These are phyloP conservation scores for Hemibagrus wyckioides DNA, from an alignment of 2,113 vertebrate genomes.

Conservation along the genomic window DNA sequence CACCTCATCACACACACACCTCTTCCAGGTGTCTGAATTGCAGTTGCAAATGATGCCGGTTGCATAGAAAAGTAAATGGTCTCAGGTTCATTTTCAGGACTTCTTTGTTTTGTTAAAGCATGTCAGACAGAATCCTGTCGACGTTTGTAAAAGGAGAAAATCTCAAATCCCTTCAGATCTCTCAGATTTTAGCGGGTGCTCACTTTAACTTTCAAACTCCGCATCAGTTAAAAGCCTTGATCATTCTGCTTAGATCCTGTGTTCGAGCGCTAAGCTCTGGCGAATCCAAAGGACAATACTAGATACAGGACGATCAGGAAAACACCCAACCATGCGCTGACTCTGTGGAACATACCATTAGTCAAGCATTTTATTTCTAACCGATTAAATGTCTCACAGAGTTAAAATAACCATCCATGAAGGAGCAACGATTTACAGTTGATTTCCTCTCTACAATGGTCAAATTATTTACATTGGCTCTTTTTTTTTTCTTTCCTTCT, in stretches of 20 bases:
- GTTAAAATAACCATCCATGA: conserved; percentile 76
- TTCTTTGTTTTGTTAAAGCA: too few species aligned
- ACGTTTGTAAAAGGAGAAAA: neutral
- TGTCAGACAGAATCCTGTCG: neutral
- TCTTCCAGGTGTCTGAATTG: conserved; percentile 31
- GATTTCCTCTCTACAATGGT: conserved; percentile 70
- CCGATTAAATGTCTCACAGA: conserved; percentile 74
- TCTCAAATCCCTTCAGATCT: neutral
- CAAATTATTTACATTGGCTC: conserved; percentile 49
- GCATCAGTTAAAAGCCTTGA: conserved; percentile 3
- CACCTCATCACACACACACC: conserved; percentile 27
- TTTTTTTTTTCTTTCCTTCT: conserved; percentile 69
- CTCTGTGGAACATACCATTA: conserved; percentile 57
- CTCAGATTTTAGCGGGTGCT: neutral
- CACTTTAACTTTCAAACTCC: neutral
- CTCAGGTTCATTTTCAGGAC: neutral
- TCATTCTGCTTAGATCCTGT: neutral
- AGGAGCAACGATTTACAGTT: conserved; percentile 70
- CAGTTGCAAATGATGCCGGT: neutral
- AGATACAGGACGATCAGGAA: conserved; percentile 32
- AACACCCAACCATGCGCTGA: conserved; percentile 54
- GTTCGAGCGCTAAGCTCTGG: neutral
- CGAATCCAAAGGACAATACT: conserved; percentile 30
- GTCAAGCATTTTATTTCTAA: conserved; percentile 62
- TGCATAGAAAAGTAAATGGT: conserved; percentile 9